Conservation (phyloP, 2,888 invertebrate species). For the Amphipyra tragopoginis region DNA sequence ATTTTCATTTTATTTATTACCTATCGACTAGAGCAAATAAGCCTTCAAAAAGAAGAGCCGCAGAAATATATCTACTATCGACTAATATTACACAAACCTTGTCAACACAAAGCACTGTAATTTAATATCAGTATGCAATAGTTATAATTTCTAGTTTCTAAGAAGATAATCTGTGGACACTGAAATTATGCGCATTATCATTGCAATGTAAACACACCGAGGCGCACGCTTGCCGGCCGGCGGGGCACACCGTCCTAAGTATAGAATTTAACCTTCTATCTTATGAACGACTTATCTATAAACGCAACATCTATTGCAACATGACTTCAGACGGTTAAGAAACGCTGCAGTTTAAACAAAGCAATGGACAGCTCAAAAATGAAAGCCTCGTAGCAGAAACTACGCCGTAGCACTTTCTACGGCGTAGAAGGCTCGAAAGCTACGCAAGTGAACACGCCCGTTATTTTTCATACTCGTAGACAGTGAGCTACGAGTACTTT, state of each 20-base stretch:
- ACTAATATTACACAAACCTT: too few relatives aligned
- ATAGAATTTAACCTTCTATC: constrained; percentile 18
- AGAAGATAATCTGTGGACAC: neutral
- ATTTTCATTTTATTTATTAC: too few relatives aligned
- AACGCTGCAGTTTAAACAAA: neutral
- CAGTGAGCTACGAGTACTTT: neutral
- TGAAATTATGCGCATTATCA: constrained; percentile 26
- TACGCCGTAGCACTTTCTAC: constrained; percentile 50
- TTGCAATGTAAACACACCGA: constrained; percentile 66
- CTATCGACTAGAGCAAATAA: too few relatives aligned
- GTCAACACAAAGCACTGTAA: neutral
- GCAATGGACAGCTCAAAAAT: constrained; percentile 28
- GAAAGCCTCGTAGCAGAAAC: constrained; percentile 14
- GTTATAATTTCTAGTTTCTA: neutral
- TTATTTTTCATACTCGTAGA: constrained; percentile 26
- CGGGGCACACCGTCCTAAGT: constrained; percentile 15
- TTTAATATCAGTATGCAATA: neutral
- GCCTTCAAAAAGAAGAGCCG: too few relatives aligned
- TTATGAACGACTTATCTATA: constrained; percentile 1
- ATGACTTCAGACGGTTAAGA: neutral
- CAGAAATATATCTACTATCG: too few relatives aligned
- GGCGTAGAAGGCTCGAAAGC: constrained; percentile 44
- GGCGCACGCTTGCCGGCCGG: constrained; percentile 64
- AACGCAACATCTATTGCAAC: constrained; percentile 18
- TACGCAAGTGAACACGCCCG: constrained; percentile 52